Conservation (phyloP, 2,888 invertebrate species). For the Synergus laeviventris region DNA sequence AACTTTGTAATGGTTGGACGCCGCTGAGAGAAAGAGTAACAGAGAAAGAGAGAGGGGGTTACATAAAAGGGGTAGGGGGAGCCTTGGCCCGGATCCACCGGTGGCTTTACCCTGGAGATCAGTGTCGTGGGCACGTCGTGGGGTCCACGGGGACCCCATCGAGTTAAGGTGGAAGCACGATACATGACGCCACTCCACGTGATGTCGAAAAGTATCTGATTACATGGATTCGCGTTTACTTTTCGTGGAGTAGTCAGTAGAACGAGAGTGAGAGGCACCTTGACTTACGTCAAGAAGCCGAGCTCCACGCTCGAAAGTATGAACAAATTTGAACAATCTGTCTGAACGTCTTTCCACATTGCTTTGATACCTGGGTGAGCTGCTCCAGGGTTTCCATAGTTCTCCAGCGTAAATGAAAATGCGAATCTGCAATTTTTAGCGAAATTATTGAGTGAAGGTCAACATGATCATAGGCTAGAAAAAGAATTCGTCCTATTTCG, state of each 20-base stretch:
- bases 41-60: not conserved
- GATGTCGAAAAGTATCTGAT: conserved; percentile 39
- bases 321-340: not conserved
- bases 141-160: conserved; percentile 38
- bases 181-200: conserved; percentile 39
- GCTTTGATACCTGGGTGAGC: not conserved
- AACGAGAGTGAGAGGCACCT: conserved; percentile 40
- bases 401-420: not conserved
- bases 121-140: conserved; percentile 36
- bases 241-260: conserved; percentile 32
- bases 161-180: conserved; percentile 25
- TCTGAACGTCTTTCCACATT: not conserved
- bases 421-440: not conserved
- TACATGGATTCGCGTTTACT: conserved; percentile 38
- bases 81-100: conserved; percentile 63
- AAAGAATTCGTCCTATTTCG: too few relatives aligned
- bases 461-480: too few relatives aligned
- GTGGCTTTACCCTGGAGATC: conserved; percentile 52
- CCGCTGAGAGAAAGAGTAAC: conserved; percentile 41
- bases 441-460: not conserved
- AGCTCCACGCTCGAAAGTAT: conserved; percentile 12
- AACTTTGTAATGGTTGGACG: conserved; percentile 32
- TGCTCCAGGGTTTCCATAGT: not conserved
- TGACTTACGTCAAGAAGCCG: conserved; percentile 15
- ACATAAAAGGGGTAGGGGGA: conserved; percentile 49